Conservation (phyloP, 2,113 vertebrate genomes). For the Dipodomys stephensi region DNA sequence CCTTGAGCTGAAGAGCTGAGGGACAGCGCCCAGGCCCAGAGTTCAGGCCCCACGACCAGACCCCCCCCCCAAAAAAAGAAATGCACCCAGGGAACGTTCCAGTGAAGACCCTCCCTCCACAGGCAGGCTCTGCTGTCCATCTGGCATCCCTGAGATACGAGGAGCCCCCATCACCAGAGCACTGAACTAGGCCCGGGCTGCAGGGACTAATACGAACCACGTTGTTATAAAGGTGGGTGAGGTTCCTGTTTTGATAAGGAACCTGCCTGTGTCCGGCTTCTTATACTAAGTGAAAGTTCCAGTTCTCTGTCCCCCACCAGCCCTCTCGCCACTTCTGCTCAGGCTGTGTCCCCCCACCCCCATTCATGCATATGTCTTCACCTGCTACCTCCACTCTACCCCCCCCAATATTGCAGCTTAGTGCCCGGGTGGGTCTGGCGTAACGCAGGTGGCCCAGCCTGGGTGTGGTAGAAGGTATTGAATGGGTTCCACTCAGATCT, state of each 20-base stretch:
- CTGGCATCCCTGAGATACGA: background rate
- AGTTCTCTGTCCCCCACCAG: background rate
- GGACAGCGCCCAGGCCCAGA: too few relatives aligned
- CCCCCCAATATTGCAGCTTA: background rate
- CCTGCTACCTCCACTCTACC: background rate
- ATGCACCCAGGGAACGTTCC: background rate
- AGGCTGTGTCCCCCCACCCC: background rate
- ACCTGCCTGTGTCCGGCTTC: background rate
- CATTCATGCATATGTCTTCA: too few relatives aligned
- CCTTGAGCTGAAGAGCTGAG: too few relatives aligned
- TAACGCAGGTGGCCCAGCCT: background rate
- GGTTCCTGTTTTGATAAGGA: background rate
- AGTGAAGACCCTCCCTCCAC: background rate
- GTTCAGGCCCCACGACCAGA: too few relatives aligned
- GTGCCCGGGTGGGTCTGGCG: too few relatives aligned
- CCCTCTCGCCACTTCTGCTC: background rate
- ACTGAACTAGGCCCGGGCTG: background rate
- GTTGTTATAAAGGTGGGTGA: background rate
- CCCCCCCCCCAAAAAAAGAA: too few relatives aligned
- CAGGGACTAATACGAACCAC: background rate
- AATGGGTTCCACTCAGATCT: background rate
- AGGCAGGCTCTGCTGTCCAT: rapidly evolving
- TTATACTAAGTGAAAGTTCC: background rate
- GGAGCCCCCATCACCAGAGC: rapidly evolving
- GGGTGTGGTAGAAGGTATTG: background rate